Conservation (phyloP, 2,888 invertebrate genomes). For the Desoria tigrina region DNA sequence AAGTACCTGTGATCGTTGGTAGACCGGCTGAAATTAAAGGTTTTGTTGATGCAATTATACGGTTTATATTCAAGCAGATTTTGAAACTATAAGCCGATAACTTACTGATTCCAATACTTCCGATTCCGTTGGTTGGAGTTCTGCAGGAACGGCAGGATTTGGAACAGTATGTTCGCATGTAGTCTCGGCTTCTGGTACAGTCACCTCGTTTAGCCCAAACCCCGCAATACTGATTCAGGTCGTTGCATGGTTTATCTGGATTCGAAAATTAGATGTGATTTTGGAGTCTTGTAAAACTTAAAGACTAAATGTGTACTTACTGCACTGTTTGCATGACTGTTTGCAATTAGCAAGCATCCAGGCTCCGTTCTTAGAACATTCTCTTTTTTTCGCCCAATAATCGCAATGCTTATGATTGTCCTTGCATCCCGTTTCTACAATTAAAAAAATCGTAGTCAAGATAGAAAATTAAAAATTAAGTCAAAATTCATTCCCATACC, state of each 20-base stretch:
- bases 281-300: not conserved
- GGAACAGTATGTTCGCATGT: conserved; percentile 53
- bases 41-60: conserved; percentile 1
- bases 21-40: not conserved
- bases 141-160: conserved; percentile 46
- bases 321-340: conserved; percentile 54
- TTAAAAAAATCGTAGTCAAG: not conserved
- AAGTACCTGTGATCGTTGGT: conserved; percentile 7
- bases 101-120: not conserved
- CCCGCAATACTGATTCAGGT: conserved; percentile 49
- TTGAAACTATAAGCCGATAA: not conserved
- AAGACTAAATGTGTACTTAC: conserved; percentile 45
- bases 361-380: conserved; percentile 54
- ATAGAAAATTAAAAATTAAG: no score
- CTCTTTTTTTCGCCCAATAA: conserved; percentile 54
- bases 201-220: conserved; percentile 46
- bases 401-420: conserved; percentile 53
- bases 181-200: conserved; percentile 27
- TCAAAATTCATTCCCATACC: not conserved
- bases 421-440: conserved; percentile 31
- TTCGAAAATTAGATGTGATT: conserved; percentile 13
- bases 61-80: no score
- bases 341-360: conserved; percentile 56
- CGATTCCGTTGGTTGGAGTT: not conserved
- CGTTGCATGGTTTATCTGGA: conserved; percentile 46